These are phyloP conservation scores for Leptinotarsa juncta DNA, from an alignment of 2,888 invertebrate genomes.

Conservation along the genomic window DNA sequence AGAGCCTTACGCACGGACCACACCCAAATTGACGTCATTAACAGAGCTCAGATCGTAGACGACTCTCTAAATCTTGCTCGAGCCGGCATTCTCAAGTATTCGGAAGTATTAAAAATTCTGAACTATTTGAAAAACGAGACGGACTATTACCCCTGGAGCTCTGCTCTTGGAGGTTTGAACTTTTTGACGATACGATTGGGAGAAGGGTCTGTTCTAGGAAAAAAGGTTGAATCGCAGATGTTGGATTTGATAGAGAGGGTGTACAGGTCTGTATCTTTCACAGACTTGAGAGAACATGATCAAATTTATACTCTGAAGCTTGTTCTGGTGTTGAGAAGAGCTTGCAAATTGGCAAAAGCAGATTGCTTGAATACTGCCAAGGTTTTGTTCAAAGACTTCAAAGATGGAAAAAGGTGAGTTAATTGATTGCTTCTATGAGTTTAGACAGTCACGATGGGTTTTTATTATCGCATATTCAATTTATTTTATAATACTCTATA, in stretches of 20 bases:
- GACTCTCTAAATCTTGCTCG: slow-evolving; percentile 82
- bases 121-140: slow-evolving; percentile 76
- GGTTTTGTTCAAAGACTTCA: slow-evolving; percentile 55
- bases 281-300: slow-evolving; percentile 30
- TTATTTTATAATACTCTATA: not conserved
- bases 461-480: not conserved
- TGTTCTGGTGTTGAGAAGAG: slow-evolving; percentile 69
- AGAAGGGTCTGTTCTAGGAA: slow-evolving; percentile 30
- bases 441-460: not conserved
- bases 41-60: slow-evolving; percentile 83
- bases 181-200: slow-evolving; percentile 49
- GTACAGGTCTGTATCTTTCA: slow-evolving; percentile 37
- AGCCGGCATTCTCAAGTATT: slow-evolving; percentile 71
- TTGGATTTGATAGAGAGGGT: slow-evolving; percentile 33
- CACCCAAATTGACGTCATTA: slow-evolving; percentile 72
- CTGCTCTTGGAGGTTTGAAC: slow-evolving; percentile 69
- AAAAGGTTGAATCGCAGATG: slow-evolving; percentile 17
- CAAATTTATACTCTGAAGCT: slow-evolving; percentile 72
- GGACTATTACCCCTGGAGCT: slow-evolving; percentile 82
- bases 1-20: slow-evolving; percentile 64
- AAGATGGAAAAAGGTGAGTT: slow-evolving; percentile 14
- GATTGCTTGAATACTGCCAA: slow-evolving; percentile 70
- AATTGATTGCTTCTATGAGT: not conserved
- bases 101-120: slow-evolving; percentile 73
- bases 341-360: slow-evolving; percentile 73